These are phyloP conservation scores for Kryphioiulus occultus DNA, from an alignment of 2,888 invertebrate genomes.

Conservation along the genomic window DNA sequence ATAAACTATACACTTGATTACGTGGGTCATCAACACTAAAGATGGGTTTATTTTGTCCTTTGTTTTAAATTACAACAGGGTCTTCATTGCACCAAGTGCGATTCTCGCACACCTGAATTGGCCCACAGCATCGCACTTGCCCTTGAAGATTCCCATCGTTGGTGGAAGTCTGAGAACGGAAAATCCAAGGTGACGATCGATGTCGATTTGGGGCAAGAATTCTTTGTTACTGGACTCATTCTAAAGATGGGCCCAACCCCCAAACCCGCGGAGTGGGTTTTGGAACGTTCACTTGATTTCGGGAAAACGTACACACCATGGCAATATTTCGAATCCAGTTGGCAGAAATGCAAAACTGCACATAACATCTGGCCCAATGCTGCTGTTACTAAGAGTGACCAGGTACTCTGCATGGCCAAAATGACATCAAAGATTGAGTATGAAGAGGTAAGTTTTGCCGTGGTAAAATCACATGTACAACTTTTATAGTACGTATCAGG, in stretches of 20 bases:
- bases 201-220: conserved; percentile 41
- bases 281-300: conserved; percentile 42
- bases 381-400: background rate
- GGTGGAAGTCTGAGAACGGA: conserved; percentile 49
- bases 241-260: conserved; percentile 50
- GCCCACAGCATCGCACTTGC: background rate
- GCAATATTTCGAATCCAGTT: conserved; percentile 32
- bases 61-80: conserved; percentile 22
- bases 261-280: conserved; percentile 33
- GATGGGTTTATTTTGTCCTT: too few relatives aligned
- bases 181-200: conserved; percentile 6
- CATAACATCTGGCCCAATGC: background rate
- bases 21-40: too few relatives aligned
- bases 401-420: conserved; percentile 39
- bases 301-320: conserved; percentile 46
- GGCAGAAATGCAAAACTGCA: background rate
- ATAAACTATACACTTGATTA: too few relatives aligned
- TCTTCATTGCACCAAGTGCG: conserved; percentile 10
- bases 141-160: background rate
- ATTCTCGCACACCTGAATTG: background rate
- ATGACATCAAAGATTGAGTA: background rate
- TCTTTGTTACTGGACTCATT: conserved; percentile 42
- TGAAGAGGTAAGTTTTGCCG: conserved; percentile 45
- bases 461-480: background rate
- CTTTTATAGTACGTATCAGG: too few relatives aligned